These are phyloP conservation scores for Ooceraea biroi DNA, from an alignment of 1,140 invertebrate genomes.

Conservation along the genomic window DNA sequence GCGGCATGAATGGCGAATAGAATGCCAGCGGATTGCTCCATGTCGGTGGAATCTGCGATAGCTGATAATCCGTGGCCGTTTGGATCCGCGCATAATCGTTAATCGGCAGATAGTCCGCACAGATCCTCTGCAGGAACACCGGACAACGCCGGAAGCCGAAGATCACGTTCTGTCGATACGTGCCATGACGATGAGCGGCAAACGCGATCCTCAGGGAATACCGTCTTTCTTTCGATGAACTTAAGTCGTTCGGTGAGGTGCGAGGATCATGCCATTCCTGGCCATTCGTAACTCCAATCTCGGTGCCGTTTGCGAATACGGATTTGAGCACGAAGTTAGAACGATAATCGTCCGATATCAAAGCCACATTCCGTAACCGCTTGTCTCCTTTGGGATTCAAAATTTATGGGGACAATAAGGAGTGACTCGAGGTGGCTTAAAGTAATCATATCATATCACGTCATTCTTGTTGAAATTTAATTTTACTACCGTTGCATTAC, in stretches of 20 bases:
- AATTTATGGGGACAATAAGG: not conserved
- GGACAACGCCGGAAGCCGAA: constrained; percentile 93
- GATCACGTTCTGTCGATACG: constrained; percentile 92
- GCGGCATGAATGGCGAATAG: constrained; percentile 87
- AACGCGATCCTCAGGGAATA: constrained; percentile 90
- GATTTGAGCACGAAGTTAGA: constrained; percentile 90
- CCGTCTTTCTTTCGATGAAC: constrained; percentile 75
- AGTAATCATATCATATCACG: not conserved
- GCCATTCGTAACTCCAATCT: constrained; percentile 77
- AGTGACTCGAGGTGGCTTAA: not conserved
- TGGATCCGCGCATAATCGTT: constrained; percentile 90
- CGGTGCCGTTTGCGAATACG: constrained; percentile 79
- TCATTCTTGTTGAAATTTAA: not conserved
- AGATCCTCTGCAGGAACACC: constrained; percentile 90
- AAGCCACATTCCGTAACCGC: constrained; percentile 88
- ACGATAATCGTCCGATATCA: constrained; percentile 91
- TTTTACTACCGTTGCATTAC: not conserved
- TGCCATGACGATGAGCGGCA: constrained; percentile 91
- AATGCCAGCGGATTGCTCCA: constrained; percentile 81
- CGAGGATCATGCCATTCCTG: constrained; percentile 87
- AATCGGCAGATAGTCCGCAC: constrained; percentile 92
- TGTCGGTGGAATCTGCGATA: constrained; percentile 77
- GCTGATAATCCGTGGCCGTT: constrained; percentile 88
- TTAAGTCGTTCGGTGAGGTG: not conserved
- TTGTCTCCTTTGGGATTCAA: constrained; percentile 69